phyloP scores from a whole-genome alignment of 2,797 vertebrate genomes.

The Myripristis jacobus region DNA sequence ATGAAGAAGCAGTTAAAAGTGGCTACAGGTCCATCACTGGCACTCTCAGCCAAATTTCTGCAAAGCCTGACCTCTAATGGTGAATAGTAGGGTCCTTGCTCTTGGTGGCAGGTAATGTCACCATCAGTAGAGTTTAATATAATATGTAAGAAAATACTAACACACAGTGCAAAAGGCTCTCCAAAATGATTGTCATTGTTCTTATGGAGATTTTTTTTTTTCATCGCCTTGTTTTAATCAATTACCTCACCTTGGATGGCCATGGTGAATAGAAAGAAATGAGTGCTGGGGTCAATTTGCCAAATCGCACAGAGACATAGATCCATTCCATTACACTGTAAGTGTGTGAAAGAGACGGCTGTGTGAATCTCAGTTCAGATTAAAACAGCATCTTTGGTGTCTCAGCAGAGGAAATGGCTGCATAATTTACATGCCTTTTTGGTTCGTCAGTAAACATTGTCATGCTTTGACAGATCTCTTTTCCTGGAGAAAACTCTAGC shows the following conservation, averaged over 20 bases:
- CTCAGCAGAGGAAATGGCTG: neutral
- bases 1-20: no score
- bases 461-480: constrained; percentile 80
- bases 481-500: constrained; percentile 88
- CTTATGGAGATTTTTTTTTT: no score
- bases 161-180: no score
- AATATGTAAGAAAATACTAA: no score
- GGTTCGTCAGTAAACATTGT: constrained; percentile 33
- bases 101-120: no score
- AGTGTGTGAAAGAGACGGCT: neutral
- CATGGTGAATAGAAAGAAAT: neutral
- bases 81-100: no score
- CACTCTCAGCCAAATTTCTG: no score
- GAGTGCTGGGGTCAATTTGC: neutral
- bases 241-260: neutral
- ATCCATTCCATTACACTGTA: neutral
- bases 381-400: neutral
- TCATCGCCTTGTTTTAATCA: no score
- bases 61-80: no score
- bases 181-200: no score
- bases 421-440: neutral
- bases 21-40: no score
- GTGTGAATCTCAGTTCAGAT: neutral
- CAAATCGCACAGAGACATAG: neutral
- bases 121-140: no score